Base-by-base conservation (phyloP, 2,113 vertebrate species). In the Petrocephalus microphthalmus region DNA sequence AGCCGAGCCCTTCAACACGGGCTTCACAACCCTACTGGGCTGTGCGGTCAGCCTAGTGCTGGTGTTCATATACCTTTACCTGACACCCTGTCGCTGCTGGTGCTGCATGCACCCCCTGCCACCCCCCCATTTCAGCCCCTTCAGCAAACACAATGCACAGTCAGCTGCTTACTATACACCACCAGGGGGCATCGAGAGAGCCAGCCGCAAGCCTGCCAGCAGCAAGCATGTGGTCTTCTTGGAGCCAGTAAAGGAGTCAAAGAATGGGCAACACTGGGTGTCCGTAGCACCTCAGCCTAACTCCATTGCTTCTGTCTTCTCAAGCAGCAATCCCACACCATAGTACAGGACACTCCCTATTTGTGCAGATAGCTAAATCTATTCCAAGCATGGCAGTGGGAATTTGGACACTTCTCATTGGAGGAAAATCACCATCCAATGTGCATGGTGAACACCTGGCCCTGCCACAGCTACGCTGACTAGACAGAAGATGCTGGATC, bases 11-110 rank as follows among this genome's bases (percentile, higher is more conserved):
- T 99, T 99, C 93, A 98, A 95, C 94, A 98, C 97, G 0, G 97
- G 97, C 47, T 96, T 98, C 90, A 99, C 98, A 0, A 99, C 98
- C 0, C 94, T 99, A n/a, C 93, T 99, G 5, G 97, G 97, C 81
- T 99, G 98, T 19, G 92, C 94, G 0, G 96, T 97, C 89, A 98
- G 96, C 87, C 94, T 97, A 78, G 71, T 97, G 57, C 90, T 97
- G 45, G 97, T 99, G 88, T 93, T 99, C 11, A 85, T 98, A 11
- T 99, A 99, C 92, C 92, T 99, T 89, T 99, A 96, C 90, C 93
- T 99, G 92, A 98, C 98, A 0, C 98, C 98, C 0, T 99, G 98
- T 90, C 95, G 84, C 74, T 98, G 98, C 92, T 93, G 93, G 90
- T 96, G 90, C 89, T 94, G 93, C 89, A 91, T 92, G 0, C 91